phyloP scores from a whole-genome alignment of 2,113 vertebrate species.

The Antidorcas marsupialis region DNA sequence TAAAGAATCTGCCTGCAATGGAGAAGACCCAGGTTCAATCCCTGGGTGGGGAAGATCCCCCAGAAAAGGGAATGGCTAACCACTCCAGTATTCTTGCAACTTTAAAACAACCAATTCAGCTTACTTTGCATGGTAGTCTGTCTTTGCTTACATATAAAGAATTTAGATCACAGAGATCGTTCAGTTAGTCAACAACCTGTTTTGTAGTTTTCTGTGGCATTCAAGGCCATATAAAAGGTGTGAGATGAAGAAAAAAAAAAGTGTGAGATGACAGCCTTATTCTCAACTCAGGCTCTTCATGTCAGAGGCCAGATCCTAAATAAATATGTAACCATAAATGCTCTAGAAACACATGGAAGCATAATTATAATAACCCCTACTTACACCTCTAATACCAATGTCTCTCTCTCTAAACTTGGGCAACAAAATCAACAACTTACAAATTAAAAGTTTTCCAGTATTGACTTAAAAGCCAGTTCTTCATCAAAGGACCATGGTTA shows the following conservation, averaged over 20 bases:
- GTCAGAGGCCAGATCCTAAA: not conserved
- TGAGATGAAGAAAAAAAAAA: not conserved
- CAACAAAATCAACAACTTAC: slow-evolving; percentile 28
- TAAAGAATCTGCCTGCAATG: not conserved
- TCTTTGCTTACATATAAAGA: slow-evolving; percentile 18
- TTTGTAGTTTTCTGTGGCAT: slow-evolving; percentile 31
- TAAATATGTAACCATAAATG: not conserved
- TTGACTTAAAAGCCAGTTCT: slow-evolving; percentile 32
- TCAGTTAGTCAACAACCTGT: slow-evolving; percentile 1
- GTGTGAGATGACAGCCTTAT: not conserved
- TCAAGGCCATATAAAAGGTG: not conserved
- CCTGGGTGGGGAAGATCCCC: not conserved
- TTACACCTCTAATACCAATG: not conserved
- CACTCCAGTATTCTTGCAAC: not conserved
- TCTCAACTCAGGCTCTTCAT: not conserved
- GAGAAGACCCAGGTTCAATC: not conserved
- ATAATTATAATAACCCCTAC: not conserved
- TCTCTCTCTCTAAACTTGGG: not conserved
- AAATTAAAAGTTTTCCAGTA: not conserved
- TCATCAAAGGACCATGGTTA: slow-evolving; percentile 13
- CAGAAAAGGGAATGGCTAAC: not conserved
- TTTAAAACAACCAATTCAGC: not conserved
- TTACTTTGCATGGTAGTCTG: not conserved
- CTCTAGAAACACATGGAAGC: not conserved
- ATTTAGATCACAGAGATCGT: not conserved